These are phyloP conservation scores for Lasiommata megera DNA, from an alignment of 2,888 invertebrate genomes.

Conservation along the genomic window DNA sequence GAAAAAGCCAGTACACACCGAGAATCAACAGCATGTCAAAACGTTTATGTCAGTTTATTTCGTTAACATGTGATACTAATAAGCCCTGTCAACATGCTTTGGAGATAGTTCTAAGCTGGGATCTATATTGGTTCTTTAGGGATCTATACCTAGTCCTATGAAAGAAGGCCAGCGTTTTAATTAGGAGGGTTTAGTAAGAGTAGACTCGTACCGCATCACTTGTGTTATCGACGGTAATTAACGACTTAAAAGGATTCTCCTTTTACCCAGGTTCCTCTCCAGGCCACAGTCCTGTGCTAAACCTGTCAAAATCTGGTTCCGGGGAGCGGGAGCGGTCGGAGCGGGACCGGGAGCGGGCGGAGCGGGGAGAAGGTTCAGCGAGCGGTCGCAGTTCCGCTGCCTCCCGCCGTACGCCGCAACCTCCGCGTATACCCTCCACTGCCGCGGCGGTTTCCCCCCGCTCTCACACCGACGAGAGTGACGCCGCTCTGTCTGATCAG, in stretches of 20 bases:
- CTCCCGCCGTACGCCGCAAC: conserved; percentile 83
- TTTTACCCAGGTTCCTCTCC: conserved; percentile 87
- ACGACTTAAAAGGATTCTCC: not conserved
- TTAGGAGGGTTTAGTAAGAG: too few species aligned
- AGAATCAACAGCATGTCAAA: too few species aligned
- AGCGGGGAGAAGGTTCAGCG: conserved; percentile 71
- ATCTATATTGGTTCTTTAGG: too few species aligned
- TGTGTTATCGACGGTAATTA: not conserved
- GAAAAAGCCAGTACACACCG: too few species aligned
- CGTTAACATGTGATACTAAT: too few species aligned
- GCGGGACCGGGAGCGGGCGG: conserved; percentile 81
- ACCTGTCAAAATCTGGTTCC: conserved; percentile 94
- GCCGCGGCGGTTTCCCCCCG: conserved; percentile 83
- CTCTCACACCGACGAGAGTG: conserved; percentile 90
- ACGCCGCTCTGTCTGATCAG: conserved; percentile 93
- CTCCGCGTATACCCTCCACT: conserved; percentile 75
- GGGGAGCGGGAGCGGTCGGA: conserved; percentile 85
- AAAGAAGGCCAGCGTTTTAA: too few species aligned
- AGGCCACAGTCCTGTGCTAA: conserved; percentile 95
- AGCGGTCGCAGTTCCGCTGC: conserved; percentile 81
- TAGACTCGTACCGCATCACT: too few species aligned
- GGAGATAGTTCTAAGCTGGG: too few species aligned
- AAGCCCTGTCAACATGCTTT: too few species aligned
- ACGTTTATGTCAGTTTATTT: too few species aligned
- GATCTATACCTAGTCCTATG: too few species aligned